Percentiles rank a stretch among this genome's conserved stretches.
Evolutionary conservation across 2,113 vertebrate species (phyloP).

Genomic region (Lanius ludovicianus): DNA sequence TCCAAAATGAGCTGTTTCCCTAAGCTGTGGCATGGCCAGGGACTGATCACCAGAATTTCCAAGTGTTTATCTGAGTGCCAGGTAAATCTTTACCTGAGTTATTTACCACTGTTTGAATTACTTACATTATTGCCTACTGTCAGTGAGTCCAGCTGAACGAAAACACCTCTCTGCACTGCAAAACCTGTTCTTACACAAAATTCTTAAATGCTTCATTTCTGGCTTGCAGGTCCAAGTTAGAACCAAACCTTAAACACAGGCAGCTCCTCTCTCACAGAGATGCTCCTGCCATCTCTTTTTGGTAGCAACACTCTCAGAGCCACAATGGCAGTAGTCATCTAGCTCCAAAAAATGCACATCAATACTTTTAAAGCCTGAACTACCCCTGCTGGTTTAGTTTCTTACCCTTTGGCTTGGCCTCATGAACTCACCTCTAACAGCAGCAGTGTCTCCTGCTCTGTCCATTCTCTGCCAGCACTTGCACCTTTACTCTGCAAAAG

Average conservation of each 20-base stretch:
- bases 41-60: neutral
- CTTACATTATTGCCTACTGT: neutral
- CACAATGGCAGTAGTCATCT: rapidly evolving
- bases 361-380: neutral
- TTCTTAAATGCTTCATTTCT: neutral
- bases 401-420: neutral
- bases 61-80: neutral
- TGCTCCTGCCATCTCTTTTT: neutral
- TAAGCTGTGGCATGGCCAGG: neutral
- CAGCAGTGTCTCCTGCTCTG: constrained; percentile 94
- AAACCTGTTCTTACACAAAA: rapidly evolving
- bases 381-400: neutral
- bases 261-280: neutral
- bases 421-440: constrained; percentile 86
- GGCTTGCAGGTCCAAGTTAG: neutral
- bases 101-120: neutral
- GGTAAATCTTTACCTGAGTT: neutral
- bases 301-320: rapidly evolving
- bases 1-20: neutral
- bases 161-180: neutral
- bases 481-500: constrained; percentile 82
- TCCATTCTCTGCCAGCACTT: constrained; percentile 91
- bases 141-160: neutral
- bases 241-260: neutral
- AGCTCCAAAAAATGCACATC: rapidly evolving